phyloP scores from a whole-genome alignment of 2,113 vertebrate genomes.

The Sebastes fasciatus region DNA sequence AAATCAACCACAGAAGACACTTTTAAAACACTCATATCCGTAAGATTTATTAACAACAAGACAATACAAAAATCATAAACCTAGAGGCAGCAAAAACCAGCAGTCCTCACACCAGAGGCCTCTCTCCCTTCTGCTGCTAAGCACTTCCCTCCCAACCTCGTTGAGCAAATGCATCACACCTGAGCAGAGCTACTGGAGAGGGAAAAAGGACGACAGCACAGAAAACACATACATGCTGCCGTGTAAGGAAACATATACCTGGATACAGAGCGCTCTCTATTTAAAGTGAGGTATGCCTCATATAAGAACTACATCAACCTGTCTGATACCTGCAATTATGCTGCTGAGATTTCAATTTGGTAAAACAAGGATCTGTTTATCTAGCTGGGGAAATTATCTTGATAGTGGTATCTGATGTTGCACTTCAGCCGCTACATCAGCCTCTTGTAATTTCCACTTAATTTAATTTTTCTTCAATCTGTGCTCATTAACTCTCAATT shows the following conservation, averaged over 20 bases:
- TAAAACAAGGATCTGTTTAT: conserved; percentile 18
- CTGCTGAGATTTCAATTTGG: conserved; percentile 26
- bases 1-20: too few relatives aligned
- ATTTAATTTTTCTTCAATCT: conserved; percentile 50
- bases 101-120: too few relatives aligned
- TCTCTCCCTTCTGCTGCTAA: too few relatives aligned
- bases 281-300: not conserved
- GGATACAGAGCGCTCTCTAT: not conserved
- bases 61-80: too few relatives aligned
- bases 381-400: conserved; percentile 45
- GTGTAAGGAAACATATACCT: not conserved
- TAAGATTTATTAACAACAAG: too few relatives aligned
- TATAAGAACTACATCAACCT: not conserved
- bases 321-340: not conserved
- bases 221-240: too few relatives aligned
- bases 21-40: too few relatives aligned
- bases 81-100: too few relatives aligned
- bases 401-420: conserved; percentile 35
- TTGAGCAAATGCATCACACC: too few relatives aligned
- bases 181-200: too few relatives aligned
- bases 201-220: too few relatives aligned
- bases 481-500: conserved; percentile 48
- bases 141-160: too few relatives aligned
- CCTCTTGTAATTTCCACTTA: conserved; percentile 37
- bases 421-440: conserved; percentile 26